Evolutionary conservation across 1,140 invertebrate genomes (phyloP).

Genomic region (Anagrus nilaparvatae): DNA sequence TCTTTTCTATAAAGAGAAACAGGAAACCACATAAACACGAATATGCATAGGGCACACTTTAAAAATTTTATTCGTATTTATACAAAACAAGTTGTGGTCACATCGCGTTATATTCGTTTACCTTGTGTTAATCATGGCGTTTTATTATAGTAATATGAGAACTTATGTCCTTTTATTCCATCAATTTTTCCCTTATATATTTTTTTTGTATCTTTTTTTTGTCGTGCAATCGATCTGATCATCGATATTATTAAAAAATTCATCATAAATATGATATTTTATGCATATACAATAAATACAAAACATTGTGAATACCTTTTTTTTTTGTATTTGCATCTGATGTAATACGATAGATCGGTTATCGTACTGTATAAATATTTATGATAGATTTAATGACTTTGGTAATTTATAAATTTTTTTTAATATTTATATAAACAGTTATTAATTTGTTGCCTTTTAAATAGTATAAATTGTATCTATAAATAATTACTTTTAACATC

Average conservation of each 20-base stretch:
- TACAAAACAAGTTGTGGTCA: slow-evolving; percentile 38
- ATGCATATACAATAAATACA: not conserved
- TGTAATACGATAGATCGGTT: slow-evolving; percentile 26
- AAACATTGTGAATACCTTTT: slow-evolving; percentile 15
- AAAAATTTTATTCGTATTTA: slow-evolving; percentile 28
- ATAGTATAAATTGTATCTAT: too few relatives aligned
- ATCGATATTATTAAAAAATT: slow-evolving; percentile 26
- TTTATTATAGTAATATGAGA: slow-evolving; percentile 41
- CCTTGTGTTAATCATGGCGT: slow-evolving; percentile 44
- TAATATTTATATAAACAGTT: too few relatives aligned
- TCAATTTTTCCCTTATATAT: slow-evolving; percentile 13
- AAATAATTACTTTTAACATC: too few relatives aligned
- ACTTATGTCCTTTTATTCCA: slow-evolving; percentile 32
- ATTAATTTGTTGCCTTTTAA: too few relatives aligned
- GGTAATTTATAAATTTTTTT: too few relatives aligned
- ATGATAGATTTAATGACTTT: too few relatives aligned
- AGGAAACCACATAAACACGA: slow-evolving; percentile 22
- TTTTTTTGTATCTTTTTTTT: slow-evolving; percentile 18
- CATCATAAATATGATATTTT: slow-evolving; percentile 14
- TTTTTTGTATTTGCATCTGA: not conserved
- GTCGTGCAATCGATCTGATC: slow-evolving; percentile 36
- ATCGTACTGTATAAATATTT: too few relatives aligned
- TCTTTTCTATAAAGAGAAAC: slow-evolving; percentile 2
- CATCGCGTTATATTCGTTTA: slow-evolving; percentile 42
- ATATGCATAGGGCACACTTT: not conserved